Percentiles rank a stretch among this genome's conserved stretches.
phyloP scores from a whole-genome alignment of 2,113 vertebrate species.

The Struthio camelus region DNA sequence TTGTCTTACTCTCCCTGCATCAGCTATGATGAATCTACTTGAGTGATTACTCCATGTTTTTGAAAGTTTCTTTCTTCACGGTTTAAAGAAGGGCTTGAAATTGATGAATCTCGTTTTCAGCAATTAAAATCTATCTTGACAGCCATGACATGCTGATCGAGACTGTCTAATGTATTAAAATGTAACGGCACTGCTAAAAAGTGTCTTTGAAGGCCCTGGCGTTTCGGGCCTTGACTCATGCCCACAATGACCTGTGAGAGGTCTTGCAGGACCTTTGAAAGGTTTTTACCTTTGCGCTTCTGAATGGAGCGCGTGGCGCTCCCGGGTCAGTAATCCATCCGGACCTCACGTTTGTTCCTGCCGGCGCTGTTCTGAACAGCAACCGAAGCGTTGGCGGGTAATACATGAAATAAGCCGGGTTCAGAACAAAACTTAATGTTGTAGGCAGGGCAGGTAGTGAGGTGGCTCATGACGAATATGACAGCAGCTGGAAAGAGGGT shows the following conservation, averaged over 20 bases:
- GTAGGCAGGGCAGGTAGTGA: neutral
- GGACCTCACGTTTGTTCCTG: too few relatives aligned
- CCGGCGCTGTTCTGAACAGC: too few relatives aligned
- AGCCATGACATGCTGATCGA: fast-evolving
- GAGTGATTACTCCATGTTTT: neutral
- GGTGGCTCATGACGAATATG: too few relatives aligned
- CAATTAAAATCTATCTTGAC: too few relatives aligned
- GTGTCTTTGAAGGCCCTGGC: too few relatives aligned
- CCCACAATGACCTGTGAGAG: too few relatives aligned
- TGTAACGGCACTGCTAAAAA: neutral
- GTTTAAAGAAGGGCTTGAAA: neutral
- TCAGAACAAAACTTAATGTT: neutral
- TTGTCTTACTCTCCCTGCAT: neutral
- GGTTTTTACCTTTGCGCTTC: neutral
- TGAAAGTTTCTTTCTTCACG: neutral
- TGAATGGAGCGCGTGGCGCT: neutral
- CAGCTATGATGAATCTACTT: neutral
- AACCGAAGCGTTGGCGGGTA: neutral
- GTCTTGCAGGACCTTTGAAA: neutral
- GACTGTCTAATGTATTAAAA: too few relatives aligned
- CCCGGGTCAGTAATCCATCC: neutral
- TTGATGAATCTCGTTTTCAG: neutral
- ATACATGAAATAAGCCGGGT: neutral
- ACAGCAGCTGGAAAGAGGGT: too few relatives aligned
- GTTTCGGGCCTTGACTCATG: neutral